Conservation (phyloP, 2,888 invertebrate species). For the Laothoe populi region DNA sequence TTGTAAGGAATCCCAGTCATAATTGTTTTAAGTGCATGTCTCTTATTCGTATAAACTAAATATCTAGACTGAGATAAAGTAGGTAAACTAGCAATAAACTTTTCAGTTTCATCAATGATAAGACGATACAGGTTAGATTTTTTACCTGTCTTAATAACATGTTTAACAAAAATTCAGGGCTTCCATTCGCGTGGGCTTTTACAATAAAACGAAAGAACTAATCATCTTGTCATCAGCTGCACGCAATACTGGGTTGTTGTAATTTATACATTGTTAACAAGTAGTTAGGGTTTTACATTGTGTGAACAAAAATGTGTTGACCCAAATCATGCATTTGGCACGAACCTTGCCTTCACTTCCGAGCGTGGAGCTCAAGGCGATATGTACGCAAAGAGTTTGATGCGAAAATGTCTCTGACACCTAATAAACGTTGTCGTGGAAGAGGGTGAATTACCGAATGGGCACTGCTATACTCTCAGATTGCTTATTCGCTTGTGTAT, state of each 20-base stretch:
- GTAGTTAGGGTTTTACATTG: conserved; percentile 6
- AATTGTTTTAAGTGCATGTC: too few species aligned
- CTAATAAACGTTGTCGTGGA: background rate
- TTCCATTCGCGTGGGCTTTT: conserved; percentile 4
- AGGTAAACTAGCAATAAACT: too few species aligned
- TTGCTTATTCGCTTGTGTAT: too few species aligned
- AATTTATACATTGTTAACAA: conserved; percentile 5
- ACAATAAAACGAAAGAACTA: conserved; percentile 11
- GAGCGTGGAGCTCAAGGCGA: conserved; percentile 23
- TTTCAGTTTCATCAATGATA: too few species aligned
- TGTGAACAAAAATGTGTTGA: conserved; percentile 23
- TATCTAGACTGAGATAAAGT: too few species aligned
- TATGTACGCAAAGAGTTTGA: conserved; percentile 12
- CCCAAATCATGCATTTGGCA: conserved; percentile 27
- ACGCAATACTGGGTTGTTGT: conserved; percentile 9
- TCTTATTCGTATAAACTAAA: too few species aligned
- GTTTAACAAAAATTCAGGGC: background rate
- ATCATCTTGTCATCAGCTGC: conserved; percentile 13
- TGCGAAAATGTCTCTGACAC: conserved; percentile 2
- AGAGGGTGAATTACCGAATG: background rate
- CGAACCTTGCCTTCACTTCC: conserved; percentile 29
- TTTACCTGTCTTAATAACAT: background rate
- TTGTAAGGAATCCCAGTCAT: too few species aligned
- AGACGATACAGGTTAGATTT: too few species aligned
- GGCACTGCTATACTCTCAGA: background rate